Conservation (phyloP, 2,797 vertebrate genomes). For the Ficedula albicollis region DNA sequence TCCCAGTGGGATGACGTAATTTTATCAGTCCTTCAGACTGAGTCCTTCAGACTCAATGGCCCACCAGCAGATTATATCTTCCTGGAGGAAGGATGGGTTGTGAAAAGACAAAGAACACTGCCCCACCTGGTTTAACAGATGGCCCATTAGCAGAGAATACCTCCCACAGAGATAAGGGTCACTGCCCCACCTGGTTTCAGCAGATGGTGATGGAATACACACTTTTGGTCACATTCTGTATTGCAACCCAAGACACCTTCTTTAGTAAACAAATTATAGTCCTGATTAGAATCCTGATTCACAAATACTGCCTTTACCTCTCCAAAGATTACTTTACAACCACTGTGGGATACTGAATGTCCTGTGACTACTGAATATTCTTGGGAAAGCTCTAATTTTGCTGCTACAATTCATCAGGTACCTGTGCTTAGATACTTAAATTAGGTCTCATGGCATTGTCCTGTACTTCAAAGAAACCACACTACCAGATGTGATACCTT, state of each 20-base stretch:
- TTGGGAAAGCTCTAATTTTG: background rate
- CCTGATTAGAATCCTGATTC: background rate
- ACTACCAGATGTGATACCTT: background rate
- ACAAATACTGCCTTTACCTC: background rate
- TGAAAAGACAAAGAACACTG: too few species aligned
- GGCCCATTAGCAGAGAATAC: too few species aligned
- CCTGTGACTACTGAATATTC: background rate
- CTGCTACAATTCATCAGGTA: background rate
- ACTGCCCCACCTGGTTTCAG: too few species aligned
- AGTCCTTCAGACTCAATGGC: too few species aligned
- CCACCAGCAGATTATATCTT: too few species aligned
- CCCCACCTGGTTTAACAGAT: too few species aligned
- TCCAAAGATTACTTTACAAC: background rate
- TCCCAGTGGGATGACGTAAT: too few species aligned
- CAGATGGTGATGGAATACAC: too few species aligned
- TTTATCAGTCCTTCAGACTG: too few species aligned
- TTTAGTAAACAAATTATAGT: background rate
- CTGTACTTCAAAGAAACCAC: background rate
- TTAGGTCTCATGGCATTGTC: background rate
- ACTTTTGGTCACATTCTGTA: too few species aligned
- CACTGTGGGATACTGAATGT: background rate
- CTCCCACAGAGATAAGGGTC: too few species aligned
- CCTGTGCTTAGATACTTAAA: background rate
- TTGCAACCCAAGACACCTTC: background rate
- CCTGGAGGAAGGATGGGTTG: too few species aligned